A percentile compares a stretch with the other conserved stretches of the same genome.
phyloP scores from a whole-genome alignment of 2,888 invertebrate species.

The Coelinius sp. region DNA sequence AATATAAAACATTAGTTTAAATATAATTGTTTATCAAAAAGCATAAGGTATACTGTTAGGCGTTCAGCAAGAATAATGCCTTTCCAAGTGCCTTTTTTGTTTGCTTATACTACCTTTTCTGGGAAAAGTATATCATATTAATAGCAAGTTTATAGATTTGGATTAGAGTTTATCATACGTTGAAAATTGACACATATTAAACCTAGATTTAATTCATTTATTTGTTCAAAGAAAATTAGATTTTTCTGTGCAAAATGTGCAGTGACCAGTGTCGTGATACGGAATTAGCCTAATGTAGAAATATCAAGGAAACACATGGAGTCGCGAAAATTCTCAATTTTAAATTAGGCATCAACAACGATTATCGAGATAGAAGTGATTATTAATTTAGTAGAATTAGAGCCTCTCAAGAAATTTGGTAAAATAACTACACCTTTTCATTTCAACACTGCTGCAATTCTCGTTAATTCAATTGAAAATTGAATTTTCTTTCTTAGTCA shows the following conservation, averaged over 20 bases:
- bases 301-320: not conserved
- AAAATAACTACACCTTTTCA: not conserved
- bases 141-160: not conserved
- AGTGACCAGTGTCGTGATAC: not conserved
- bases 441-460: not conserved
- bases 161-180: slow-evolving; percentile 59
- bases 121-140: slow-evolving; percentile 12
- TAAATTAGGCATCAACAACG: not conserved
- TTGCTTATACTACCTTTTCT: not conserved
- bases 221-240: slow-evolving; percentile 22
- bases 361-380: not conserved
- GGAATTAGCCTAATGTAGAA: not conserved
- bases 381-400: not conserved
- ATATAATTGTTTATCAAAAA: slow-evolving; percentile 63
- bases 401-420: not conserved
- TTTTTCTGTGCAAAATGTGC: not conserved
- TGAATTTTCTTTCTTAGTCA: not conserved
- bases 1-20: slow-evolving; percentile 62
- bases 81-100: slow-evolving; percentile 27
- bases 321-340: no score
- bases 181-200: slow-evolving; percentile 68
- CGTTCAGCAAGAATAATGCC: slow-evolving; percentile 51
- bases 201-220: slow-evolving; percentile 51
- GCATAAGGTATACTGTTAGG: slow-evolving; percentile 56
- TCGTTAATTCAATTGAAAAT: not conserved